phyloP scores from a whole-genome alignment of 2,113 vertebrate genomes.

The Nothobranchius kuhntae region DNA sequence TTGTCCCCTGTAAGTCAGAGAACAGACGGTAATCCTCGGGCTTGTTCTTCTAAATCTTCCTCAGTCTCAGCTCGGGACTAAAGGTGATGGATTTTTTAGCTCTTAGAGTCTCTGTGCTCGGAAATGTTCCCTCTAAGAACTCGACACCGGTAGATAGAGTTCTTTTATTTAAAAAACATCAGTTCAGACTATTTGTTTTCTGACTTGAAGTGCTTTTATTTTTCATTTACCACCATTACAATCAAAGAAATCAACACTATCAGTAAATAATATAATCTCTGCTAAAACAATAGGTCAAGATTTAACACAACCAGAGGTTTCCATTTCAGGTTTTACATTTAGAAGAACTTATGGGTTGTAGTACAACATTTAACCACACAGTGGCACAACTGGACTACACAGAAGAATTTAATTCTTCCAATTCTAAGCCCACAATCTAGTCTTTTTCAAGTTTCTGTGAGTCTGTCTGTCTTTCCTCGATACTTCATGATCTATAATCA shows the following conservation, averaged over 20 bases:
- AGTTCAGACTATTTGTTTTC: neutral
- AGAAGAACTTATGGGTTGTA: constrained; percentile 1
- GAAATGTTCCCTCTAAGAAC: constrained; percentile 16
- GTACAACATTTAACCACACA: constrained; percentile 49
- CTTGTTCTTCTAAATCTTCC: constrained; percentile 32
- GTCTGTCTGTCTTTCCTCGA: constrained; percentile 49
- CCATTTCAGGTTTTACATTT: neutral
- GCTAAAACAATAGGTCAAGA: too few relatives aligned
- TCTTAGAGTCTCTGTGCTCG: constrained; percentile 23
- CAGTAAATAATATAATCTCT: too few relatives aligned
- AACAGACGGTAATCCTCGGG: constrained; percentile 41
- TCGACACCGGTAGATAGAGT: neutral
- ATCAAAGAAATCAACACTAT: too few relatives aligned
- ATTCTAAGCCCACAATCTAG: constrained; percentile 30
- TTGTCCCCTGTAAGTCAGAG: constrained; percentile 22
- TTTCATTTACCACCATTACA: too few relatives aligned
- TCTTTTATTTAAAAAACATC: neutral
- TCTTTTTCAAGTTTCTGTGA: constrained; percentile 17
- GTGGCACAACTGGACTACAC: constrained; percentile 59
- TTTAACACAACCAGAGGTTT: too few relatives aligned
- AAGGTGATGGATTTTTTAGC: constrained; percentile 35
- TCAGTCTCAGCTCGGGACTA: constrained; percentile 20
- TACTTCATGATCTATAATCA: constrained; percentile 73
- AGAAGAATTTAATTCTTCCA: constrained; percentile 4
- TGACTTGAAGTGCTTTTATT: neutral